Percentiles rank a stretch among this genome's conserved stretches.
These are phyloP conservation scores for Graptemys geographica DNA, from an alignment of 2,797 vertebrate species.

Conservation along the genomic window DNA sequence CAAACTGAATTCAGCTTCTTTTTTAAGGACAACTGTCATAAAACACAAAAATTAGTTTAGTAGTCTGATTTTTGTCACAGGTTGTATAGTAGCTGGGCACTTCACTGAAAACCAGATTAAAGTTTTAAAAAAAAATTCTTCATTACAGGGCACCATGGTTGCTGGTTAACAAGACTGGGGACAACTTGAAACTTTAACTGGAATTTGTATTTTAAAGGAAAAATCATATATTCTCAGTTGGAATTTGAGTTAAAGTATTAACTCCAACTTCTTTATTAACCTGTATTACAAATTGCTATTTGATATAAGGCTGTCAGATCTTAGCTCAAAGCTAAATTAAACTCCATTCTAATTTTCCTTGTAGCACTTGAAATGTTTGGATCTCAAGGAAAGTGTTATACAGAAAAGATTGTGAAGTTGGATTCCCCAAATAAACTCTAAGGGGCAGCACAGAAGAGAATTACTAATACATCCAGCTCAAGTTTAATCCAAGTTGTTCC, in stretches of 20 bases:
- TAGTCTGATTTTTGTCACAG: neutral
- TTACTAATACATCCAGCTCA: neutral
- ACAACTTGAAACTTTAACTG: slow-evolving; percentile 41
- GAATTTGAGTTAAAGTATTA: slow-evolving; percentile 56
- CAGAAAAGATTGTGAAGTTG: neutral
- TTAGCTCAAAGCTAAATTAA: slow-evolving; percentile 45
- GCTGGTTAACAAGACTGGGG: slow-evolving; percentile 14
- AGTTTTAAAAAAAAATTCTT: neutral
- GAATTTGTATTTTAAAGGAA: slow-evolving; percentile 37
- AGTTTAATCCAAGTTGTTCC: neutral
- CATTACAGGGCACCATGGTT: neutral
- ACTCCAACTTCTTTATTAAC: slow-evolving; percentile 36
- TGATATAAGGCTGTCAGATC: slow-evolving; percentile 54
- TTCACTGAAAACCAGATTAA: neutral
- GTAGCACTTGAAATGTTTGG: slow-evolving; percentile 29
- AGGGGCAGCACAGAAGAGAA: neutral
- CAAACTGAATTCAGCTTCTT: neutral
- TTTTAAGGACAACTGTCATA: neutral
- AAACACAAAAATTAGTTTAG: neutral
- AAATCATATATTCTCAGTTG: slow-evolving; percentile 49
- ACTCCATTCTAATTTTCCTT: slow-evolving; percentile 27
- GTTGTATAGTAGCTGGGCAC: neutral
- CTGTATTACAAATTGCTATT: slow-evolving; percentile 48
- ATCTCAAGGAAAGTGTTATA: neutral
- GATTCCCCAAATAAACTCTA: neutral